Base-by-base conservation (phyloP, 2,888 invertebrate species). In the Hedychridium roseum region DNA sequence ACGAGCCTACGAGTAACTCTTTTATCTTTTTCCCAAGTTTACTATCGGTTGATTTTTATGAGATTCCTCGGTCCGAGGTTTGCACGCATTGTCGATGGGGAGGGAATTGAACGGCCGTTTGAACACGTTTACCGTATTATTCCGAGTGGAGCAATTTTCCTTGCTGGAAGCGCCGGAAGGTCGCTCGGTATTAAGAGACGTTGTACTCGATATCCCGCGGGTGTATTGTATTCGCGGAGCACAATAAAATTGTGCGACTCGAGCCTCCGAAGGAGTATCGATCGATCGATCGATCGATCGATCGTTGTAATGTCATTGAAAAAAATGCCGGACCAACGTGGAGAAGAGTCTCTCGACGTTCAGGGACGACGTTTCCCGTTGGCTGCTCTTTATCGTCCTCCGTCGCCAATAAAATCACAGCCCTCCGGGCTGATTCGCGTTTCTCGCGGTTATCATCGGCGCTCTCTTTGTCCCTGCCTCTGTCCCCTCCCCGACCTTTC, bases 201-300 rank as follows among this genome's bases (percentile, higher is more conserved):
- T n/a, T n/a, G n/a, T n/a, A n/a, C n/a, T n/a, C n/a, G n/a, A n/a
- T n/a, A n/a, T n/a, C n/a, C n/a, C n/a, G n/a, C n/a, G n/a, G n/a
- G n/a, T n/a, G n/a, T 36, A 36, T 47, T 47, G 40, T 21, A 40
- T 30, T 35, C 34, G 21, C 26, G 26, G 46, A 47, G n/a, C n/a
- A n/a, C n/a, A n/a, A n/a, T n/a, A n/a, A n/a, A n/a, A n/a, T n/a
- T n/a, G n/a, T n/a, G n/a, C 52, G 40, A 57, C 52, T 38, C 45
- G 57, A 50, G 64, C 52, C 60, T 52, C n/a, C 18, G 18, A 34
- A 18, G 47, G 39, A 44, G 15, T 30, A 38, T 27, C 52, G 60
- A 60, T 62, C 62, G 63, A 62, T 53, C 56, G 43, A 14, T 7
- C 44, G 52, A 52, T 52, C 51, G 47, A 48, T 4, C 11, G 3